phyloP scores from a whole-genome alignment of 2,797 vertebrate genomes.

The Falco rusticolus region DNA sequence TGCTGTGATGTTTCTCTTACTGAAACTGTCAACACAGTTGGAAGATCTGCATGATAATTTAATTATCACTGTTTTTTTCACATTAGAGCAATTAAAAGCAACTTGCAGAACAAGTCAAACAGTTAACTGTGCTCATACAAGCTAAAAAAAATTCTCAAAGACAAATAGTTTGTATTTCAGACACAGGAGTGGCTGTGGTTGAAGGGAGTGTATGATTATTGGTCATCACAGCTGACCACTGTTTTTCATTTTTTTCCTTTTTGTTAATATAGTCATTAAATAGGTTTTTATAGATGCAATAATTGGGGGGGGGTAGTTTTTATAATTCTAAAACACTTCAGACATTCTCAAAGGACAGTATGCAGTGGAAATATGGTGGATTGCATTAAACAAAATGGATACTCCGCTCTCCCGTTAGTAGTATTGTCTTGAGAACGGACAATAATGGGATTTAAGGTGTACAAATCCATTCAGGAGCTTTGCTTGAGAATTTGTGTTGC shows the following conservation, averaged over 20 bases:
- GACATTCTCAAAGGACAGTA: background rate
- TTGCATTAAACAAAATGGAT: background rate
- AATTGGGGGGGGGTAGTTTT: background rate
- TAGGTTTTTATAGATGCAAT: background rate
- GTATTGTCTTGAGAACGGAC: background rate
- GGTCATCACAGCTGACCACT: background rate
- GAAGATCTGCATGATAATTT: constrained; percentile 59
- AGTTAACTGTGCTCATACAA: constrained; percentile 28
- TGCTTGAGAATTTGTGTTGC: background rate
- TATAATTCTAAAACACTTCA: background rate
- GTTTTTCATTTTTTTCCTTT: background rate
- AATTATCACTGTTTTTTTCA: constrained; percentile 59
- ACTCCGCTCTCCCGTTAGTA: background rate
- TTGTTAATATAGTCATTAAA: background rate
- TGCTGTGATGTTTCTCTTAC: constrained; percentile 10
- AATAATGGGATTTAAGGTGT: background rate
- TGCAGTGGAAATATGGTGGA: background rate
- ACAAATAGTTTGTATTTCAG: background rate
- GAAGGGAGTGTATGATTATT: background rate
- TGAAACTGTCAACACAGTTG: background rate
- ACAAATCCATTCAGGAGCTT: background rate
- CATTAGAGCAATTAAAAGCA: constrained; percentile 61
- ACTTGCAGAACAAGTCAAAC: constrained; percentile 58
- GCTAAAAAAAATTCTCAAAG: background rate
- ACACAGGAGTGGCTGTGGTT: background rate